phyloP scores from a whole-genome alignment of 2,888 invertebrate species.

The Monopis laevigella region DNA sequence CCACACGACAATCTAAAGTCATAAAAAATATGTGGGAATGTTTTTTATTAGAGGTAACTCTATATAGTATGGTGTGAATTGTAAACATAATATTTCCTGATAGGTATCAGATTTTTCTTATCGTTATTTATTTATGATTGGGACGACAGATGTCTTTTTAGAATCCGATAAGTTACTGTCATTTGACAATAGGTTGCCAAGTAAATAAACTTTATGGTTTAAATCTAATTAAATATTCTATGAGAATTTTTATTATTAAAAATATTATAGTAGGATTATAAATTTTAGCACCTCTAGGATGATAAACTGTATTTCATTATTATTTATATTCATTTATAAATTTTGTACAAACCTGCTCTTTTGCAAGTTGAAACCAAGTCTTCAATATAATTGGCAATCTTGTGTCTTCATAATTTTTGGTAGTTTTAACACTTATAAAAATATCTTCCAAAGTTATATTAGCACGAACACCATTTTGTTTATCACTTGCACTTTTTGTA shows the following conservation, averaged over 20 bases:
- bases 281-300: no score
- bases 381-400: conserved; percentile 80
- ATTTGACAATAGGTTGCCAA: no score
- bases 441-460: conserved; percentile 69
- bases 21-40: conserved; percentile 5
- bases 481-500: conserved; percentile 1
- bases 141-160: no score
- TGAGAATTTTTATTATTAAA: no score
- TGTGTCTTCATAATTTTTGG: conserved; percentile 78
- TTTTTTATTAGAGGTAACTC: conserved; percentile 2
- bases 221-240: no score
- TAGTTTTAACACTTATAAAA: conserved; percentile 89
- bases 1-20: conserved; percentile 2
- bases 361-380: conserved; percentile 88
- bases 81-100: conserved; percentile 4
- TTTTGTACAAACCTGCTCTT: conserved; percentile 74
- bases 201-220: no score
- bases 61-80: conserved; percentile 5
- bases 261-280: no score
- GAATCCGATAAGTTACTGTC: no score
- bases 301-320: no score
- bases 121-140: no score
- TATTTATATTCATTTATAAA: no score
- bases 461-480: conserved; percentile 2
- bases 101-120: no score